Conservation (phyloP, 1,140 invertebrate species). For the Hyposmocoma kahamanoa region DNA sequence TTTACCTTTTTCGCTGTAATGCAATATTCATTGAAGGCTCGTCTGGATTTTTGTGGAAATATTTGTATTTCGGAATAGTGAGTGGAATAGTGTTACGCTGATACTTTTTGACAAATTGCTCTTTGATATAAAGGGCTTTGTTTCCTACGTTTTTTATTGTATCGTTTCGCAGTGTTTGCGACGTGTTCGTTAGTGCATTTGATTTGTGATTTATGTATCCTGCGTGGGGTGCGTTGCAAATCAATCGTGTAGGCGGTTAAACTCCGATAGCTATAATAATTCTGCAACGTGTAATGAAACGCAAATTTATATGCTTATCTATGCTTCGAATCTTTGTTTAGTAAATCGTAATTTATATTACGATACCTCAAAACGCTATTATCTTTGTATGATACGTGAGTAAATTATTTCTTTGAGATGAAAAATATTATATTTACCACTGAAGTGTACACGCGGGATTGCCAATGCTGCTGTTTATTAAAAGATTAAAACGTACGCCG, state of each 20-base stretch:
- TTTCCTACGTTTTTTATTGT: constrained; percentile 50
- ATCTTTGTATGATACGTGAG: too few relatives aligned
- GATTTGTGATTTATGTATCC: constrained; percentile 49
- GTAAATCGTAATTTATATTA: too few relatives aligned
- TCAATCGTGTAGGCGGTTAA: constrained; percentile 35
- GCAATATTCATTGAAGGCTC: constrained; percentile 36
- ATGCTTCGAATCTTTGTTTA: too few relatives aligned
- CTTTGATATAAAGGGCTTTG: constrained; percentile 29
- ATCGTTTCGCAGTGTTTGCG: constrained; percentile 50
- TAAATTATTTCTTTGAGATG: too few relatives aligned
- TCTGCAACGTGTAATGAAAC: constrained; percentile 24
- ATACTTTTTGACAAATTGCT: constrained; percentile 49
- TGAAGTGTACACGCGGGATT: constrained; percentile 25
- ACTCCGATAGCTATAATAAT: constrained; percentile 25
- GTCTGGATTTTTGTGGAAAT: constrained; percentile 19
- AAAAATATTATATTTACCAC: too few relatives aligned
- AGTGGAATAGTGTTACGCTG: constrained; percentile 33
- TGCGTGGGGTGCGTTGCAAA: constrained; percentile 42
- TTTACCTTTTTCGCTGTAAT: constrained; percentile 31
- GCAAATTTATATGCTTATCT: constrained; percentile 11
- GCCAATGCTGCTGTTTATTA: constrained; percentile 23
- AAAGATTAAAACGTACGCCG: constrained; percentile 31
- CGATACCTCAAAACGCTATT: too few relatives aligned
- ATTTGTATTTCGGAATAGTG: constrained; percentile 13
- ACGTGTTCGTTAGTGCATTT: constrained; percentile 59